phyloP scores from a whole-genome alignment of 2,797 vertebrate species.

The Hapalemur alaotrensis region DNA sequence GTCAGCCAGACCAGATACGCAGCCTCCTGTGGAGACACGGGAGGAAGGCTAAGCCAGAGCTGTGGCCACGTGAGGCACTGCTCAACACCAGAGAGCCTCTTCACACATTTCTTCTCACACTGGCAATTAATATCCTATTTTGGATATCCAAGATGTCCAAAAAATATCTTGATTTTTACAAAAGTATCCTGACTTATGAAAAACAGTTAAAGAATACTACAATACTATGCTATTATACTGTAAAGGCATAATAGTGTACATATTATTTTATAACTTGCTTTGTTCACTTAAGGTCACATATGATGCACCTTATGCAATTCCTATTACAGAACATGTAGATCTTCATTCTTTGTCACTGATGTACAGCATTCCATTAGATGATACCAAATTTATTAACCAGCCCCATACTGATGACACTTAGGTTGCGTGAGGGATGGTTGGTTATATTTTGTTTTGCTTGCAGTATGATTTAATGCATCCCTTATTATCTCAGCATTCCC shows the following conservation, averaged over 20 bases:
- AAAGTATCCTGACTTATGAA: not conserved
- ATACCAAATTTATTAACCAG: no score
- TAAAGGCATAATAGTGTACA: not conserved
- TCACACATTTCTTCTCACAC: not conserved
- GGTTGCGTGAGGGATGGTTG: not conserved
- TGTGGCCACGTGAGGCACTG: fast-evolving
- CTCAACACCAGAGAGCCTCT: not conserved
- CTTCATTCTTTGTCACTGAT: not conserved
- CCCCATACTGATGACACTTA: fast-evolving
- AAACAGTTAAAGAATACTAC: not conserved
- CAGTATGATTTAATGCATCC: not conserved
- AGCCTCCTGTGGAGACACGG: not conserved
- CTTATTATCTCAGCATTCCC: not conserved
- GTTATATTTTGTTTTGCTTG: not conserved
- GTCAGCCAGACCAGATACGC: not conserved
- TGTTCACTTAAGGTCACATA: not conserved
- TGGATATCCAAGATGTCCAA: not conserved
- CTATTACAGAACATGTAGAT: not conserved
- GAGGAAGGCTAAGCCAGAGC: not conserved
- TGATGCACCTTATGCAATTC: not conserved
- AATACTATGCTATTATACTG: fast-evolving
- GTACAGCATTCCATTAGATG: not conserved
- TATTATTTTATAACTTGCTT: not conserved
- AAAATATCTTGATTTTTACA: not conserved
- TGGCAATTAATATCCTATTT: not conserved